Conservation (phyloP, 2,797 vertebrate genomes). For the Sarcoramphus papa region DNA sequence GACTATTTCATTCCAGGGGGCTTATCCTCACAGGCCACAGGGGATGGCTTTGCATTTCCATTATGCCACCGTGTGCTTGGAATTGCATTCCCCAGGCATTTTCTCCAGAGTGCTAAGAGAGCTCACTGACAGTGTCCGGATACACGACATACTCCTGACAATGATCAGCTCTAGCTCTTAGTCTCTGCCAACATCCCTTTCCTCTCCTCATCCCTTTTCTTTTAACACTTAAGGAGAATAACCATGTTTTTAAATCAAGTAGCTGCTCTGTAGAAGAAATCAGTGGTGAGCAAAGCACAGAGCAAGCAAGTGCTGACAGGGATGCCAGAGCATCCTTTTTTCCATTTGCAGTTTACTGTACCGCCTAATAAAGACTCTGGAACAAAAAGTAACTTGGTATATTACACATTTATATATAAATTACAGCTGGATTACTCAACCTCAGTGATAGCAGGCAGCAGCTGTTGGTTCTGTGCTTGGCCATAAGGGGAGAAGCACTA, state of each 20-base stretch:
- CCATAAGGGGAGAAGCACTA: background rate
- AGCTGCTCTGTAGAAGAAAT: background rate
- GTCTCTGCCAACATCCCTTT: background rate
- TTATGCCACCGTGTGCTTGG: background rate
- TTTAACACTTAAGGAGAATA: background rate
- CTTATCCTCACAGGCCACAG: background rate
- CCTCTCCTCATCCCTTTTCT: background rate
- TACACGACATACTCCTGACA: background rate
- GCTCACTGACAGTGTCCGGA: background rate
- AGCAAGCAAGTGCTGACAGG: background rate
- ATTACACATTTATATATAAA: background rate
- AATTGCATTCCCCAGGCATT: background rate
- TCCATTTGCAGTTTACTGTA: background rate
- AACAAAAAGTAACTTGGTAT: background rate
- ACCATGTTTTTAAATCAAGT: background rate
- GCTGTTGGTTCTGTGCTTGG: background rate
- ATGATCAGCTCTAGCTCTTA: background rate
- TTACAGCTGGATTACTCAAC: background rate
- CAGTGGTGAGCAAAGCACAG: background rate
- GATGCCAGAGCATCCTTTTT: background rate
- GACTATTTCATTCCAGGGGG: background rate
- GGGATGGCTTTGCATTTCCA: slow-evolving; percentile 5
- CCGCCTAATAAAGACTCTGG: background rate
- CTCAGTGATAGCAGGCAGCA: background rate
- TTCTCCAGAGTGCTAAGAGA: background rate